These are phyloP conservation scores for Anableps anableps DNA, from an alignment of 2,797 vertebrate genomes.

Conservation along the genomic window DNA sequence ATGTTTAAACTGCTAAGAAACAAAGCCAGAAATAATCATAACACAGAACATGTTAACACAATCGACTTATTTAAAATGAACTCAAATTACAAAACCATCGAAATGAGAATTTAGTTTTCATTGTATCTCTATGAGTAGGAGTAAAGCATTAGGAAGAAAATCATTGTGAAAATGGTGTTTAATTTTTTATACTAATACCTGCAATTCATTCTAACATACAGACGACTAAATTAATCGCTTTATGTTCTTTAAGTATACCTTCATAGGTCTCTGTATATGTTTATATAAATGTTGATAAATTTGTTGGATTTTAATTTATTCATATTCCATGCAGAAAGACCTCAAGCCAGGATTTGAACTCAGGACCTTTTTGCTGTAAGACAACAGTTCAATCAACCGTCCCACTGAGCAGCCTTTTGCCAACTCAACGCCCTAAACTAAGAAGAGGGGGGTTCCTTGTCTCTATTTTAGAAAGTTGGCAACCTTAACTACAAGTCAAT, in stretches of 20 bases:
- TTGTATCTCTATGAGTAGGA: not conserved
- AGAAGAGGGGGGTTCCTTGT: too few relatives aligned
- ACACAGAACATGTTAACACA: not conserved
- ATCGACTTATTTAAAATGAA: not conserved
- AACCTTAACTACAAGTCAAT: not conserved
- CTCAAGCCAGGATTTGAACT: too few relatives aligned
- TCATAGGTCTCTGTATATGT: too few relatives aligned
- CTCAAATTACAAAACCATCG: not conserved
- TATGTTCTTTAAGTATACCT: too few relatives aligned
- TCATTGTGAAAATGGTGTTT: not conserved
- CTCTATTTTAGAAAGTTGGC: too few relatives aligned
- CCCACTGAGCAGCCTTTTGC: too few relatives aligned
- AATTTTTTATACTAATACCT: not conserved
- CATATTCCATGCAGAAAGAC: too few relatives aligned
- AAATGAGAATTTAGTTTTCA: not conserved
- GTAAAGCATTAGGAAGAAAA: not conserved
- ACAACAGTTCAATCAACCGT: too few relatives aligned
- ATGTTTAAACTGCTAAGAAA: not conserved
- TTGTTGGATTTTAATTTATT: too few relatives aligned
- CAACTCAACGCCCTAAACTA: too few relatives aligned
- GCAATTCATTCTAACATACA: not conserved
- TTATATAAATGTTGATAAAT: too few relatives aligned
- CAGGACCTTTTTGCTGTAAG: too few relatives aligned
- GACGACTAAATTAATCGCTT: not conserved
- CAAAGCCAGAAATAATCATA: not conserved